Base-by-base conservation (phyloP, 2,113 vertebrate species). In the Oenanthe oenanthe region DNA sequence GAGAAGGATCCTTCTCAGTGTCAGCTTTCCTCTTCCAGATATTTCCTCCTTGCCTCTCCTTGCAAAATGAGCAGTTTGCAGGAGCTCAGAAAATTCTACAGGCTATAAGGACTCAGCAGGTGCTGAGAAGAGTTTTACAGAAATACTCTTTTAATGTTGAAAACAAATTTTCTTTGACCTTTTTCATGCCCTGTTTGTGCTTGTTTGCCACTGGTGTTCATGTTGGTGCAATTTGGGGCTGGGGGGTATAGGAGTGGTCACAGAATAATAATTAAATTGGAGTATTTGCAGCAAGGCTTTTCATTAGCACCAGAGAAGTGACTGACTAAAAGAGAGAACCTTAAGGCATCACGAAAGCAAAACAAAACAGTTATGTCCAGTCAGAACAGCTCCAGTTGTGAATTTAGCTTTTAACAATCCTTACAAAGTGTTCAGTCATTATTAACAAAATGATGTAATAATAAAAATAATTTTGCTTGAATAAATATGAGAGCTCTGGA, bases 331-430 rank as follows among this genome's bases (percentile, higher is more conserved):
- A 73, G 71, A 83, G 32, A 94, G 58, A 85, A 95, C 89, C 93
- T 95, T 90, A 92, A 92, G 93, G 93, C 94, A 74, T 51, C 19
- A 5, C 5, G 88, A 76, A 95, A 85, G 88, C 81, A 96, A 95
- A 97, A 92, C 93, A 95, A 85, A 95, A 94, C 74, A 42, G 74
- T 72, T 94, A 73, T 79, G 81, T 97, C 92, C 95, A 96, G 95
- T 93, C 95, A 94, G 85, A 91, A 95, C 95, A 97, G 66, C 62
- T 90, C 85, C 67, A 66, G 31, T 58, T 68, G 51, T 93, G 81
- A 94, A 82, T 85, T 93, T 85, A 72, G 60, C 51, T 45, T 89
- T 47, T 66, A 95, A 95, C 38, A 67, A 68, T 82, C 54, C 63
- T 87, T 70, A 82, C 89, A 77, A 89, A 95, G 68, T 7, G 0